Percentiles rank a stretch among this genome's conserved stretches.
phyloP scores from a whole-genome alignment of 1,140 invertebrate genomes.

The Drosophila paulistorum region DNA sequence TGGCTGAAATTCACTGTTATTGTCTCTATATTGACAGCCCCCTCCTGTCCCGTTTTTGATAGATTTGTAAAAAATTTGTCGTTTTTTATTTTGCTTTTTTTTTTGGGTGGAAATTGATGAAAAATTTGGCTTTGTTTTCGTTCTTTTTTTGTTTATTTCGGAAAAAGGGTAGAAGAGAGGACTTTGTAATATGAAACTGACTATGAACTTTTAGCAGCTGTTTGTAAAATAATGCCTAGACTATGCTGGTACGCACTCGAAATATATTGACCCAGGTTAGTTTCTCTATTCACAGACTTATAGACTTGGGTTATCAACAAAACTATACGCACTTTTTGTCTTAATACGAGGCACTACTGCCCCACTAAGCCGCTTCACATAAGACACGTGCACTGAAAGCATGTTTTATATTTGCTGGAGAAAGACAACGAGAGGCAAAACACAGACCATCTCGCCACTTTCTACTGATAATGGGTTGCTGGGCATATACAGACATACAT shows the following conservation, averaged over 20 bases:
- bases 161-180: slow-evolving; percentile 22
- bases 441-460: slow-evolving; percentile 8
- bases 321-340: slow-evolving; percentile 55
- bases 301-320: slow-evolving; percentile 42
- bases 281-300: slow-evolving; percentile 9
- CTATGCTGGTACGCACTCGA: slow-evolving; percentile 1
- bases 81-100: slow-evolving; percentile 32
- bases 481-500: neutral
- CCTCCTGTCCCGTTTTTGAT: slow-evolving; percentile 21
- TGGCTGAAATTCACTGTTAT: slow-evolving; percentile 34
- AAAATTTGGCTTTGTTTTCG: neutral
- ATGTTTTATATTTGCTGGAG: neutral
- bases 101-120: slow-evolving; percentile 24
- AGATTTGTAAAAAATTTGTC: slow-evolving; percentile 69
- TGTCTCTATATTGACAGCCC: slow-evolving; percentile 53
- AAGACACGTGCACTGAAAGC: slow-evolving; percentile 22
- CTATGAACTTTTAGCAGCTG: slow-evolving; percentile 30
- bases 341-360: slow-evolving; percentile 54
- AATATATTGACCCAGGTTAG: slow-evolving; percentile 62
- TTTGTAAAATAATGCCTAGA: neutral
- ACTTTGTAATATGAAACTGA: slow-evolving; percentile 5
- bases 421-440: neutral
- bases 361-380: slow-evolving; percentile 34
- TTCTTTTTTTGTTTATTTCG: neutral
- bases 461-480: slow-evolving; percentile 50